Conservation (phyloP, 2,888 invertebrate genomes). For the Xestia ashworthii region DNA sequence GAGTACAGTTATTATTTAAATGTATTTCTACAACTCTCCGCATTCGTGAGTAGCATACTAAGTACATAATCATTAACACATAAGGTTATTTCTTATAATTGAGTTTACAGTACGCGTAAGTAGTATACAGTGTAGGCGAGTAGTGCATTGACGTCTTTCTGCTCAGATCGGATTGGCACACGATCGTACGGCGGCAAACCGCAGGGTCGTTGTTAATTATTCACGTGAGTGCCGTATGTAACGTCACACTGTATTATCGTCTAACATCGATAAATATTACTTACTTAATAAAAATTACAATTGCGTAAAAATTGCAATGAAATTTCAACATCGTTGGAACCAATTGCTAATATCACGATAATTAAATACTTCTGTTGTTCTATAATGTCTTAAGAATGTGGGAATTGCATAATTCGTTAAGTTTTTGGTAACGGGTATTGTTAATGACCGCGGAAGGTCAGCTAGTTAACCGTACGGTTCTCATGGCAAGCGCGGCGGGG, state of each 20-base stretch:
- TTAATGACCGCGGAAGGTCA: conserved; percentile 68
- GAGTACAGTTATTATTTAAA: not conserved
- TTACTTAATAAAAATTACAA: conserved; percentile 55
- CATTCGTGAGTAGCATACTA: not conserved
- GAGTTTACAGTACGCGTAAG: conserved; percentile 30
- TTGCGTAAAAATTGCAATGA: conserved; percentile 56
- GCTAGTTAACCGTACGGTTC: conserved; percentile 64
- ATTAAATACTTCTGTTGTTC: conserved; percentile 54
- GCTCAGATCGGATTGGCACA: conserved; percentile 52
- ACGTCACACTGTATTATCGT: conserved; percentile 60
- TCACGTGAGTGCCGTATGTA: conserved; percentile 48
- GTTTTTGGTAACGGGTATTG: conserved; percentile 66
- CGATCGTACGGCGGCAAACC: conserved; percentile 53
- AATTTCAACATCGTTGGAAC: conserved; percentile 53
- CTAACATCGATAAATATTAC: conserved; percentile 59
- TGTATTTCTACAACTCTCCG: not conserved
- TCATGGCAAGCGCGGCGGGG: conserved; percentile 50
- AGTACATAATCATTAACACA: conserved; percentile 15
- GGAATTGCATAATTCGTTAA: conserved; percentile 64
- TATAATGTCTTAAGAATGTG: conserved; percentile 59
- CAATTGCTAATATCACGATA: conserved; percentile 61
- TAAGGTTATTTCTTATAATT: conserved; percentile 34
- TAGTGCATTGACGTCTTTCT: conserved; percentile 55
- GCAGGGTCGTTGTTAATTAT: conserved; percentile 63
- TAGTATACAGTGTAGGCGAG: conserved; percentile 9